A percentile compares a stretch with the other conserved stretches of the same genome.
Conservation (phyloP, 1,140 invertebrate species). For the Anoplophora glabripennis region DNA sequence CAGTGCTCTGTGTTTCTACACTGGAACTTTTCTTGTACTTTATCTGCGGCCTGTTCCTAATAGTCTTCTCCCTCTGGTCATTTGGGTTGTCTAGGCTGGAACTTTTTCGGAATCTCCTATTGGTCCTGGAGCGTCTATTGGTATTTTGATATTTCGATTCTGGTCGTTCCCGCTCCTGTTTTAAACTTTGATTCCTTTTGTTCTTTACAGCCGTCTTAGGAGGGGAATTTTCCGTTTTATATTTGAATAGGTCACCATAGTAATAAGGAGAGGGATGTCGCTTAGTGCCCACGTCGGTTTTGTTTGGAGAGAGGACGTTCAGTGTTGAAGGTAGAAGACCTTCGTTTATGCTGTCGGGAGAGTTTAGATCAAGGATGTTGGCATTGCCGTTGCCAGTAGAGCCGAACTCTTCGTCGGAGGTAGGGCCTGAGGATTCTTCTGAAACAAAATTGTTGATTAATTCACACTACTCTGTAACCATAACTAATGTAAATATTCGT, state of each 20-base stretch:
- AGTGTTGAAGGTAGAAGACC: constrained; percentile 46
- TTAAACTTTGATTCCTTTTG: constrained; percentile 23
- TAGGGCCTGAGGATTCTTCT: constrained; percentile 49
- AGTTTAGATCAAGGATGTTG: constrained; percentile 49
- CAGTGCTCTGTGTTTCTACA: constrained; percentile 63
- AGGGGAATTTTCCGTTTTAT: constrained; percentile 42
- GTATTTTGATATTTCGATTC: constrained; percentile 17
- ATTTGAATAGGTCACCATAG: constrained; percentile 71
- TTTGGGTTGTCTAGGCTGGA: constrained; percentile 32
- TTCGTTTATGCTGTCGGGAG: constrained; percentile 54
- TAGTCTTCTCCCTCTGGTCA: constrained; percentile 26
- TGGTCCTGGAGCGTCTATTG: constrained; percentile 28
- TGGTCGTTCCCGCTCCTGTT: constrained; percentile 17
- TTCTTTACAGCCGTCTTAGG: constrained; percentile 10
- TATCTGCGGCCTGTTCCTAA: constrained; percentile 25
- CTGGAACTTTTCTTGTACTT: constrained; percentile 61
- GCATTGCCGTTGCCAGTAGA: constrained; percentile 31
- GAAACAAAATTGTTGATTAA: constrained; percentile 32
- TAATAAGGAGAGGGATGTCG: constrained; percentile 77
- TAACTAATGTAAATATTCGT: too few species aligned
- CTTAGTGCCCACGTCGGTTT: constrained; percentile 42
- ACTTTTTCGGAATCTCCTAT: constrained; percentile 47
- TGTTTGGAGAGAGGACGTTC: constrained; percentile 37
- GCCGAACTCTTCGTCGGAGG: constrained; percentile 46
- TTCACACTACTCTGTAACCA: too few species aligned